These are phyloP conservation scores for Agrotis segetum DNA, from an alignment of 2,888 invertebrate species.

Conservation along the genomic window DNA sequence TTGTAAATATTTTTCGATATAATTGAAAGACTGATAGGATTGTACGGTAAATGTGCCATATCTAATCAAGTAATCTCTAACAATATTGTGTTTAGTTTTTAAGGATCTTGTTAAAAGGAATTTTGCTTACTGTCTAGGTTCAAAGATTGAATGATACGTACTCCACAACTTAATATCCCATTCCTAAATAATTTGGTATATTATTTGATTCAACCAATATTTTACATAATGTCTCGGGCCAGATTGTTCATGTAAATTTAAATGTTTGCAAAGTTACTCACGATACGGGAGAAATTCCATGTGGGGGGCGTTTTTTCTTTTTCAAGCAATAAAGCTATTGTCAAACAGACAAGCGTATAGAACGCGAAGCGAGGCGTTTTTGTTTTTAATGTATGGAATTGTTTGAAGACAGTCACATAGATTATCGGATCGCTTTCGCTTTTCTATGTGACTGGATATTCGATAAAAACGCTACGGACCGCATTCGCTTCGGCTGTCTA, in stretches of 20 bases:
- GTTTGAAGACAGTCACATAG: too few species aligned
- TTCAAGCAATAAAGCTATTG: not conserved
- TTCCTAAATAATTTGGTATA: not conserved
- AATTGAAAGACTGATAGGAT: conserved; percentile 88
- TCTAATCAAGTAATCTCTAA: conserved; percentile 70
- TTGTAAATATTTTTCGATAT: conserved; percentile 76
- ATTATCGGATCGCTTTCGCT: too few species aligned
- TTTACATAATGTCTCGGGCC: not conserved
- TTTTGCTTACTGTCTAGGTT: conserved; percentile 1
- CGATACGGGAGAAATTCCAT: too few species aligned
- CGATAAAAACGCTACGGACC: too few species aligned
- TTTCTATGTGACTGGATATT: too few species aligned
- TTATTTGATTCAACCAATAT: not conserved
- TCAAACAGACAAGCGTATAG: too few species aligned
- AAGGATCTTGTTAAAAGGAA: conserved; percentile 36
- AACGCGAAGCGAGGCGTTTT: too few species aligned
- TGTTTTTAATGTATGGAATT: too few species aligned
- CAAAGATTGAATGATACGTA: not conserved
- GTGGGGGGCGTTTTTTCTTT: too few species aligned
- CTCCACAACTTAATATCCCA: not conserved
- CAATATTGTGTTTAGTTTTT: conserved; percentile 61
- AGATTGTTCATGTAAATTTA: too few species aligned
- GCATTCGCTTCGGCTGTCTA: too few species aligned
- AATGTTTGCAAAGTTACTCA: too few species aligned
- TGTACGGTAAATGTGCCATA: conserved; percentile 88